Evolutionary conservation across 2,888 invertebrate genomes (phyloP), one percentile per base, ranked within the genome.

Genomic region (Mythimna impura): DNA sequence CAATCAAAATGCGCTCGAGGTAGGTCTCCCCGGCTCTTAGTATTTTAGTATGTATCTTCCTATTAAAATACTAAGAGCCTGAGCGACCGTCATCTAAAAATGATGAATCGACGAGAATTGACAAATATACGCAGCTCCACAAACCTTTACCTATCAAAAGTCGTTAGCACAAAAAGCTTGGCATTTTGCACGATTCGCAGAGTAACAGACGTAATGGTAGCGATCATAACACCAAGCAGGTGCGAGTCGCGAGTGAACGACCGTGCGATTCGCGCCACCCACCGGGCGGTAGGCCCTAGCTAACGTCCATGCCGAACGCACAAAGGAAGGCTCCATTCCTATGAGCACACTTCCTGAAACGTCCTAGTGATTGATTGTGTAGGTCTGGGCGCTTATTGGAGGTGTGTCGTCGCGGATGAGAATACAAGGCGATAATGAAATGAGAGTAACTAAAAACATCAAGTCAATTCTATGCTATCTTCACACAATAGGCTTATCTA

Each of bases 201-300:
- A 78, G 71, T 76, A 76, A 81, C 64, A 80, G 82, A 77, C 54
- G 79, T 84, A 87, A 83, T 82, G 75, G 69, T 43, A 54, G 57
- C 75, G 71, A 78, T 81, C 86, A 73, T 80, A 83, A 66, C 54
- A 71, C 72, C 67, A 63, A 22, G 52, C 83, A 80, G 81, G 83
- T 83, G 80, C 68, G n/a, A 58, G 34, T n/a, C 17, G 62, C 40
- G 84, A 90, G 93, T 92, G 93, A 94, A 93, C 87, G 93, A 91
- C 92, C 93, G 90, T 86, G 82, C 91, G 89, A 94, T 93, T 93
- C 88, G 92, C 89, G 90, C 88, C 92, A 93, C 93, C 88, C 90
- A 89, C 87, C 93, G 91, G 92, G 91, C 91, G 93, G 91, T 79
- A 88, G 78, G 79, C 78, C 84, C 84, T 74, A 40, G 30, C 80